phyloP scores from a whole-genome alignment of 2,113 vertebrate genomes.

The Lampris incognitus region DNA sequence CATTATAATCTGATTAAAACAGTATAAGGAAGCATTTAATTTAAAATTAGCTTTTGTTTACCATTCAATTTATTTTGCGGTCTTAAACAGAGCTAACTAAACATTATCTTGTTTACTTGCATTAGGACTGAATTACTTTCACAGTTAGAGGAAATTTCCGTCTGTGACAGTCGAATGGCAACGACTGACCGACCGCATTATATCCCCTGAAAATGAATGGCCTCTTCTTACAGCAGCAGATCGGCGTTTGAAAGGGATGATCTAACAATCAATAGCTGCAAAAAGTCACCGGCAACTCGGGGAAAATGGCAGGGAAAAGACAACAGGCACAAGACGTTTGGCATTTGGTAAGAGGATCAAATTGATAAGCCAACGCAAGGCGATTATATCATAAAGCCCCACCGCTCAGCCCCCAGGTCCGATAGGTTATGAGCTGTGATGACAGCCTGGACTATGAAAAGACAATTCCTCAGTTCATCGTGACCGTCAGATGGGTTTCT shows the following conservation, averaged over 20 bases:
- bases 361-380: conserved; percentile 15
- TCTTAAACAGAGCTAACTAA: too few relatives aligned
- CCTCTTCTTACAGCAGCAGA: background rate
- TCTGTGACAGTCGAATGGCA: too few relatives aligned
- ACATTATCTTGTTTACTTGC: too few relatives aligned
- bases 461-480: background rate
- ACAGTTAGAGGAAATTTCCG: too few relatives aligned
- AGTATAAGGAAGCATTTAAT: too few relatives aligned
- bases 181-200: background rate
- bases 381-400: conserved; percentile 27
- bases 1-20: too few relatives aligned
- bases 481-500: too few relatives aligned
- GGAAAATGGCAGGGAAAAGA: background rate
- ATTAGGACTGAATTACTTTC: too few relatives aligned
- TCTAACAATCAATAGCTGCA: conserved; percentile 31
- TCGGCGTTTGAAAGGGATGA: conserved; percentile 3
- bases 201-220: background rate
- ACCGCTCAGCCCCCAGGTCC: too few relatives aligned
- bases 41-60: too few relatives aligned
- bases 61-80: too few relatives aligned
- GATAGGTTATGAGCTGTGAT: conserved; percentile 4
- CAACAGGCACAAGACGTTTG: conserved; percentile 12
- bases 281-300: background rate
- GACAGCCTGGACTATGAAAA: conserved; percentile 2
- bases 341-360: conserved; percentile 12